Evolutionary conservation across 2,113 vertebrate genomes (phyloP), one percentile per base, ranked within the genome.

Genomic region (Trochalopteron elliotii): DNA sequence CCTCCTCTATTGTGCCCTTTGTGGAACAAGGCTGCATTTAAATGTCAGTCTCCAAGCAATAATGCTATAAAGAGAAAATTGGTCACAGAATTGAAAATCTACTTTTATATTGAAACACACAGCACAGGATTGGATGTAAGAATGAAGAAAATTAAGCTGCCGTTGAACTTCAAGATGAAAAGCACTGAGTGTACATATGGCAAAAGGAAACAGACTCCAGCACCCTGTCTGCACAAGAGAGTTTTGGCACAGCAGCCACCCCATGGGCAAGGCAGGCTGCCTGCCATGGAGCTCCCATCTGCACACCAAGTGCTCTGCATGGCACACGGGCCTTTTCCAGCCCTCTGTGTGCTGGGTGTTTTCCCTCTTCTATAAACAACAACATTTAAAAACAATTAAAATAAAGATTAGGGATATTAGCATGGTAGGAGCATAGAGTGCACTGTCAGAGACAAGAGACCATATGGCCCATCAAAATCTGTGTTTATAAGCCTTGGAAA

Each of bases 351-450:
- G 40, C 64, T 60, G 90, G 67, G 21, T 75, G 25, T 89, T 84
- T 94, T 69, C 76, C 60, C 72, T 93, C 33, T 82, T 92, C 80
- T 63, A 92, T 75, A 96, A 94, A 96, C 76, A 95, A 92, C 90
- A 96, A 76, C 94, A 93, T 95, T 93, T 86, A 88, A 89, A 97
- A 96, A 94, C 94, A 69, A 96, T 97, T 95, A 91, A 93, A 96
- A 94, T 80, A 74, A 95, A 97, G 79, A 96, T 87, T 63, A 69
- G 20, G 33, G 52, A 70, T 86, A 97, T 69, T 81, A 91, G 91
- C 75, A 71, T 53, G 76, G 53, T 68, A 64, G 53, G 37, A 86
- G 79, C 56, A 92, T 55, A 78, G 82, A 93, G 35, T 77, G 92
- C 50, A 55, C 37, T 59, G 59, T 69, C 35, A 45, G 86, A 82